Percentiles rank a stretch among this genome's conserved stretches.
Conservation (phyloP, 2,888 invertebrate species). For the Punctoribates punctum region DNA sequence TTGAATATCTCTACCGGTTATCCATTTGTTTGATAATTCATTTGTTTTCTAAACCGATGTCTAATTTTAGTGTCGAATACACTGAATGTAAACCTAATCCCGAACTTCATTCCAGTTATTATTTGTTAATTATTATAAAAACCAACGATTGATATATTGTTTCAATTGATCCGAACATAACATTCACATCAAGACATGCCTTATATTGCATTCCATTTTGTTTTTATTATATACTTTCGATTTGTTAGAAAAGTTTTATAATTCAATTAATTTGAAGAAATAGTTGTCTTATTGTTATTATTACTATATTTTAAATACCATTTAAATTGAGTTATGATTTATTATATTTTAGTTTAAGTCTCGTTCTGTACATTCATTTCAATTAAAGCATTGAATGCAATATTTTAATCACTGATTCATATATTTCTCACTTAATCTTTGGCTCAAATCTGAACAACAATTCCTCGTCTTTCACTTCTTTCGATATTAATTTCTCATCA, state of each 20-base stretch:
- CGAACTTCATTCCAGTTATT: not conserved
- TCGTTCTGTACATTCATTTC: slow-evolving; percentile 3
- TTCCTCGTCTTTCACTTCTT: too few relatives aligned
- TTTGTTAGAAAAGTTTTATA: slow-evolving; percentile 29
- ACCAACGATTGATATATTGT: not conserved
- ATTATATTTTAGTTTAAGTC: not conserved
- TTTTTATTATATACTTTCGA: not conserved
- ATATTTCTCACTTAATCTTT: not conserved
- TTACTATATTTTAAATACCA: slow-evolving; percentile 17
- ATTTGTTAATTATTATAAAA: not conserved
- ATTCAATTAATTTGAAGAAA: not conserved
- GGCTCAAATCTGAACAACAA: not conserved
- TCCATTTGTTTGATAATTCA: slow-evolving; percentile 30
- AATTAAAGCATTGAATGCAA: slow-evolving; percentile 34
- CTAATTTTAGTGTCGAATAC: slow-evolving; percentile 5
- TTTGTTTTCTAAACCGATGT: not conserved
- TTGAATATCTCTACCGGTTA: slow-evolving; percentile 8
- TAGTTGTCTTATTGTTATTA: slow-evolving; percentile 13
- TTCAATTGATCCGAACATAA: not conserved
- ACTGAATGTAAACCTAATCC: slow-evolving; percentile 11
- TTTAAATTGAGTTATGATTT: not conserved
- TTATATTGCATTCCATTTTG: slow-evolving; percentile 32
- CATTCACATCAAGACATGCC: slow-evolving; percentile 13
- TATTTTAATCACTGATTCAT: not conserved
- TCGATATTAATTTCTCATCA: too few relatives aligned